Conservation (phyloP, 2,797 vertebrate genomes). For the Sebastes nivosus region DNA sequence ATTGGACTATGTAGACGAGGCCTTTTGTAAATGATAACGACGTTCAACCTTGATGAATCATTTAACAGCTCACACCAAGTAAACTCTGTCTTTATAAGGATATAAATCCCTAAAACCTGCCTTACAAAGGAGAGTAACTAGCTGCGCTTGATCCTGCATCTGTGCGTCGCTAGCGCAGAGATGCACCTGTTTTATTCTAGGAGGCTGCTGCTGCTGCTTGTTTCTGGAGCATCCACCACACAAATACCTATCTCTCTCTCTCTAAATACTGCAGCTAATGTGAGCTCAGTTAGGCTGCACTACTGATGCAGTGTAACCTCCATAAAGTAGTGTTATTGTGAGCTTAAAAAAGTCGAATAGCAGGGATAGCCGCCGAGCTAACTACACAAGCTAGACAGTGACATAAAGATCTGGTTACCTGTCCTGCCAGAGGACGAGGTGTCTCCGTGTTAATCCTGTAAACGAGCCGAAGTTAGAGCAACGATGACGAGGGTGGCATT, state of each 20-base stretch:
- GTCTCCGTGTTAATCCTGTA: background rate
- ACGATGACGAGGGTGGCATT: background rate
- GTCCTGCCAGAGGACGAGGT: slow-evolving; percentile 3
- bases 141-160: slow-evolving; percentile 3
- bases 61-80: background rate
- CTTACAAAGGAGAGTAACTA: background rate
- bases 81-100: accelerated
- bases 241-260: slow-evolving; percentile 4
- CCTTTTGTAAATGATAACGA: slow-evolving; percentile 51
- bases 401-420: slow-evolving; percentile 27
- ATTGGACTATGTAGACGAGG: slow-evolving; percentile 33
- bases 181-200: slow-evolving; percentile 81
- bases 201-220: slow-evolving; percentile 15
- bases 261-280: slow-evolving; percentile 1
- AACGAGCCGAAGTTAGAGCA: background rate
- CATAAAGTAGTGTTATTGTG: background rate
- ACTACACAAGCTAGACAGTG: slow-evolving; percentile 51
- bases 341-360: background rate
- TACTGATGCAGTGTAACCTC: background rate
- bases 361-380: slow-evolving; percentile 58
- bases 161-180: slow-evolving; percentile 48
- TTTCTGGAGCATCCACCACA: slow-evolving; percentile 17
- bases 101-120: background rate
- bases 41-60: slow-evolving; percentile 54
- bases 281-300: background rate